Conservation (phyloP, 1,140 invertebrate species). For the Drosophila punjabiensis region DNA sequence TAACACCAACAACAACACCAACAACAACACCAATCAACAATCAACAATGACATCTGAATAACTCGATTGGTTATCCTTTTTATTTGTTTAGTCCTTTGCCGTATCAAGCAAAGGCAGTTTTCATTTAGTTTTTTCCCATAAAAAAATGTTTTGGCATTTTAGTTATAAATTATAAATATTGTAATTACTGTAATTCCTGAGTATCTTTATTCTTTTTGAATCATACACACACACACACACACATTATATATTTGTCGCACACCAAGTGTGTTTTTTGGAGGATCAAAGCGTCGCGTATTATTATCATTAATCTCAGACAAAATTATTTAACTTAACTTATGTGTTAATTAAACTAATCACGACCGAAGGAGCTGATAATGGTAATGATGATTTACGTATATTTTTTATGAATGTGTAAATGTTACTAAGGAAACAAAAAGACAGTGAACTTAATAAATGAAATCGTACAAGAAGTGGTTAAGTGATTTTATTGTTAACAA, state of each 20-base stretch:
- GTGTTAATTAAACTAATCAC: conserved; percentile 34
- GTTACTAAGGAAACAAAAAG: conserved; percentile 47
- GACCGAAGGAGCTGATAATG: conserved; percentile 18
- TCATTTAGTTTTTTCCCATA: not conserved
- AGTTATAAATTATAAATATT: conserved; percentile 30
- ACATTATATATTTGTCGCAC: conserved; percentile 20
- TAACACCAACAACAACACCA: not conserved
- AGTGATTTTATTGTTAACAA: not conserved
- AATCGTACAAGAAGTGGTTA: conserved; percentile 5
- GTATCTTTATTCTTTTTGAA: conserved; percentile 5
- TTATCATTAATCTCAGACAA: conserved; percentile 53
- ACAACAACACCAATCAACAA: conserved; percentile 13
- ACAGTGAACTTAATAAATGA: conserved; percentile 56
- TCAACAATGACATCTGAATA: conserved; percentile 51
- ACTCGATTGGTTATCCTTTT: conserved; percentile 40
- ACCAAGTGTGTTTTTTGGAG: conserved; percentile 10
- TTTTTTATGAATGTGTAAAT: conserved; percentile 66
- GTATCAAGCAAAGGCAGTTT: conserved; percentile 6
- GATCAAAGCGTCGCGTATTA: conserved; percentile 51
- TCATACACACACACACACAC: conserved; percentile 6
- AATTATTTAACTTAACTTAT: conserved; percentile 41
- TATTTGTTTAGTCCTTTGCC: conserved; percentile 26
- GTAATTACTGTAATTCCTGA: conserved; percentile 22
- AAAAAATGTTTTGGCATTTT: conserved; percentile 25
- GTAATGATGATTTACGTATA: conserved; percentile 49